These are phyloP conservation scores for Chrysolina oricalcia DNA, from an alignment of 2,888 invertebrate genomes.

Conservation along the genomic window DNA sequence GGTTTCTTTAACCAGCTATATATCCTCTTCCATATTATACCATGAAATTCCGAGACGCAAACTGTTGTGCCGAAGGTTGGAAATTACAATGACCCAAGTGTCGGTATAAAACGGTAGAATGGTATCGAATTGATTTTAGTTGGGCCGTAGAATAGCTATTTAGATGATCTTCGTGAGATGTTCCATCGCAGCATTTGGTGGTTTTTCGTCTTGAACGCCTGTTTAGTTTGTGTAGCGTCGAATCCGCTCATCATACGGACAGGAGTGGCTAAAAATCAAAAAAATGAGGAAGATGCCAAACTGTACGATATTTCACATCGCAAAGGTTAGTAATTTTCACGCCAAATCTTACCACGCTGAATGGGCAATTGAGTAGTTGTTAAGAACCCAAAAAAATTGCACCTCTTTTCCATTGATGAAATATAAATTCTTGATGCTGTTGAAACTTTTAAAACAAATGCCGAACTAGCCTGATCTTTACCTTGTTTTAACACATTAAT, in stretches of 20 bases:
- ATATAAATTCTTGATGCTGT: no score
- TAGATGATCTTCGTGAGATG: constrained; percentile 38
- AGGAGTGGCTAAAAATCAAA: constrained; percentile 52
- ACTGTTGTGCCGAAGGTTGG: constrained; percentile 40
- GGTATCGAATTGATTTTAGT: constrained; percentile 31
- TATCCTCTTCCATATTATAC: constrained; percentile 46
- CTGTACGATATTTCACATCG: constrained; percentile 50
- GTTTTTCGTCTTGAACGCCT: constrained; percentile 20
- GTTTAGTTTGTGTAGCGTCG: constrained; percentile 37
- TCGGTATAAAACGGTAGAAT: constrained; percentile 40
- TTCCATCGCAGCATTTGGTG: constrained; percentile 22
- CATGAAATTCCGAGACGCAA: constrained; percentile 46
- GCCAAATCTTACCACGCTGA: no score
- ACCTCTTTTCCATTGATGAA: no score
- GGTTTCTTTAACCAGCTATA: constrained; percentile 44
- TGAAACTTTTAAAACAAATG: no score
- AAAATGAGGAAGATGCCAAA: constrained; percentile 52
- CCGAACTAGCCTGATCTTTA: no score
- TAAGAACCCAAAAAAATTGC: no score
- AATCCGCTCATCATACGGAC: constrained; percentile 43
- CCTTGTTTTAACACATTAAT: no score
- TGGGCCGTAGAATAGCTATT: constrained; percentile 10
- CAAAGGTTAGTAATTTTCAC: constrained; percentile 38
- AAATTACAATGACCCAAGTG: constrained; percentile 45
- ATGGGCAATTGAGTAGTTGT: no score